Base-by-base conservation (phyloP, 2,113 vertebrate genomes). In the Zootoca vivipara region DNA sequence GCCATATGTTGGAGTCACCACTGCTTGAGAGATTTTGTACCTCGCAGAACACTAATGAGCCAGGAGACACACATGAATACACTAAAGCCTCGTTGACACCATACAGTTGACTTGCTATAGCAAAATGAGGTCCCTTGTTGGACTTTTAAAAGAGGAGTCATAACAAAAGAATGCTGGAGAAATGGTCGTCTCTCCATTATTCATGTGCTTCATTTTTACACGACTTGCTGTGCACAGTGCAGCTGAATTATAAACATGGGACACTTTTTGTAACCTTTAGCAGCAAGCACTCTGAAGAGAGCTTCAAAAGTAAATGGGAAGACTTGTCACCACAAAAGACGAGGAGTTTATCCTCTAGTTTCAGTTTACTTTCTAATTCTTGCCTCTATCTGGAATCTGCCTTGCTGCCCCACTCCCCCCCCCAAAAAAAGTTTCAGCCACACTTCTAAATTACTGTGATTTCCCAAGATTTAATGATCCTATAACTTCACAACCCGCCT, bases 301-400 rank as follows among this genome's bases (percentile, higher is more conserved):
- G 56, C 69, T 79, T 72, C 35, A 72, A 87, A 80, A 75, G 35
- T 82, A 82, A 87, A 73, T 62, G 78, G 79, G 72, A 81, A 87
- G 18, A 15, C 52, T 87, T 87, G 78, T 62, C 8, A 87, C 78
- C n/a, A 35, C 58, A 52, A 87, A 82, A 64, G 26, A 15, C 22
- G 26, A 22, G 18, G 33, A 26, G 33, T 7, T 58, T 72, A 30
- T 72, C 18, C n/a, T 80, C 33, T 70, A 28, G 46, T 33, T 80
- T 70, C 67, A 78, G n/a, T 70, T 70, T 70, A 73, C 33, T 72
- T 73, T 73, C 5, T 40, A 33, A 5, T 16, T 82, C 18, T 8
- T 40, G 40, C 20, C 33, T 81, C 30, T 10, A 10, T n/a, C 22
- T 46, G 38, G 35, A 52, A 52, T 12, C 46, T 52, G 46, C 46